Evolutionary conservation across 2,888 invertebrate genomes (phyloP), one percentile per base, ranked within the genome.

Genomic region (Heterodera filipjevi): DNA sequence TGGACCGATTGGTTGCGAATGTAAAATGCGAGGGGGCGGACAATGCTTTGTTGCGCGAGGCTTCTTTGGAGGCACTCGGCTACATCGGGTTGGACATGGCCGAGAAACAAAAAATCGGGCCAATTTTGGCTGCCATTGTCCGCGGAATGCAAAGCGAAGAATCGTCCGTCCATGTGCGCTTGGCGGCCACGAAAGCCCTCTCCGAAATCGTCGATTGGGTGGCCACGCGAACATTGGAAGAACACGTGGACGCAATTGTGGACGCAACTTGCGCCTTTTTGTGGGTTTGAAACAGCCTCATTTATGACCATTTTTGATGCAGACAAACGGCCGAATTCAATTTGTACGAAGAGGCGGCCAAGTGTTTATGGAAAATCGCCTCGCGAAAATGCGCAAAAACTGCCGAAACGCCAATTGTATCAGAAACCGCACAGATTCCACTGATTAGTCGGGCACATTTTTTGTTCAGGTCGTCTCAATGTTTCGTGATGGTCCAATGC

Each of bases 51-150:
- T 93, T 96, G 90, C 95, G 95, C 88, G 98, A 99, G 91, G 94
- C 98, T 2, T 95, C 97, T 0, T 91, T 99, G 75, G 99, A 99
- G 92, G 94, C 99, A 68, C 95, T 99, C 86, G 99, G 99, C 66
- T 98, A 98, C 90, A 96, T 98, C 86, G 99, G 99, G 90, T 96
- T 97, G 91, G 99, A 99, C 90, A 96, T 98, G 86, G 92, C 92
- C 87, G 89, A 86, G 84, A 94, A 95, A 81, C 92, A 93, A 80
- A 95, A 96, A 90, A 95, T 96, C 44, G 98, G 99, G 91, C 94
- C 94, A 87, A 98, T 99, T 87, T 92, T 99, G 78, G 99, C 99
- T 33, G 99, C 99, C 32, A 99, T 99, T 86, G 95, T 99, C 77
- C 95, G 97, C 90, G 98, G 98, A 22, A 99, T 99, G 98, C 93